Percentiles rank a stretch among this genome's conserved stretches.
phyloP scores from a whole-genome alignment of 2,888 invertebrate genomes.

The Parnassius mnemosyne region DNA sequence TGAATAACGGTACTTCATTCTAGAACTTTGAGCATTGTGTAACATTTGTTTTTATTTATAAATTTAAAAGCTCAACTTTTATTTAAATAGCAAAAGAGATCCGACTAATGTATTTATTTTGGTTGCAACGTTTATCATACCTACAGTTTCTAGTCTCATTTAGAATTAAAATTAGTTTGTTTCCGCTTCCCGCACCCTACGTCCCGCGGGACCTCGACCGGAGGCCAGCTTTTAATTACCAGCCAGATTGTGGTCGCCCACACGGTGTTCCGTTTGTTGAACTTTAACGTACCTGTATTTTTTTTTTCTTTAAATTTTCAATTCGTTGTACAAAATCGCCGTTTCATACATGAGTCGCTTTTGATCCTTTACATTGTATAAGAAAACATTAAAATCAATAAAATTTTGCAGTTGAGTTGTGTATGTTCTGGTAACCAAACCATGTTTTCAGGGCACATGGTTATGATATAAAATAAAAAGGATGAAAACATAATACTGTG shows the following conservation, averaged over 20 bases:
- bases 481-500: no score
- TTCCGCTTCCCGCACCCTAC: not conserved
- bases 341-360: no score
- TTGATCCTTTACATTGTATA: no score
- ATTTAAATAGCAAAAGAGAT: not conserved
- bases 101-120: conserved; percentile 13
- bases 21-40: no score
- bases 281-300: conserved; percentile 33
- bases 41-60: not conserved
- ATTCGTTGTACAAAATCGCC: not conserved
- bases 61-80: not conserved
- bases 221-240: conserved; percentile 59
- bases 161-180: conserved; percentile 27
- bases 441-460: no score
- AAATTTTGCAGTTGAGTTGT: no score
- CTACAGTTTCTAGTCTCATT: conserved; percentile 16
- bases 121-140: conserved; percentile 6
- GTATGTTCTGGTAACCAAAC: no score
- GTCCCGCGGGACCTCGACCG: conserved; percentile 4
- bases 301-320: conserved; percentile 29
- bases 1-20: no score
- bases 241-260: conserved; percentile 47
- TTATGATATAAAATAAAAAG: no score
- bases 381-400: no score
- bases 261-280: conserved; percentile 38